A percentile compares a stretch with the other conserved stretches of the same genome.
Conservation (phyloP, 1,140 invertebrate species). For the Dreissena polymorpha region DNA sequence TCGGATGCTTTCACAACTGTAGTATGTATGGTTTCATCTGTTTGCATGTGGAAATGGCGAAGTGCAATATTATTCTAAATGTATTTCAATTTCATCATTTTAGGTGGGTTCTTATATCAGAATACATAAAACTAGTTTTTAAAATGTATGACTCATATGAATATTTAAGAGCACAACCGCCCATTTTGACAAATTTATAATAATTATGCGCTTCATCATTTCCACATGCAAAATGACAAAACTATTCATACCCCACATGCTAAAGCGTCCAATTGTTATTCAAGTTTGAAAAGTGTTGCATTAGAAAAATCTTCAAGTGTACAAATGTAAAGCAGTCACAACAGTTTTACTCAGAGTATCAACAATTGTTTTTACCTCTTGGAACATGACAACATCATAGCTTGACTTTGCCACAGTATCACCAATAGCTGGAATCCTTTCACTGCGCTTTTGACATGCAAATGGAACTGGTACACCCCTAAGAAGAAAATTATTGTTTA, state of each 20-base stretch:
- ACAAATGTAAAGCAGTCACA: background rate
- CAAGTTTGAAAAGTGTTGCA: too few relatives aligned
- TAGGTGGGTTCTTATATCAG: background rate
- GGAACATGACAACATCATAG: slow-evolving; percentile 93
- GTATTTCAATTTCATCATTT: background rate
- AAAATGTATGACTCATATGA: too few relatives aligned
- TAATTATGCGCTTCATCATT: background rate
- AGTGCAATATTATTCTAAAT: too few relatives aligned
- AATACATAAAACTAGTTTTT: background rate
- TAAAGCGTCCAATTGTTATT: too few relatives aligned
- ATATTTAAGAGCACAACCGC: too few relatives aligned
- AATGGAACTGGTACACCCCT: slow-evolving; percentile 89
- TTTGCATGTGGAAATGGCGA: too few relatives aligned
- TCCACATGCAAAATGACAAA: background rate
- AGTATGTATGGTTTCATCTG: too few relatives aligned
- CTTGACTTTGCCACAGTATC: slow-evolving; percentile 84
- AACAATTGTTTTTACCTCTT: slow-evolving; percentile 85
- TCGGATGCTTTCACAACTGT: too few relatives aligned
- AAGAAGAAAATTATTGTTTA: slow-evolving; percentile 61
- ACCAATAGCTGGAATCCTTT: slow-evolving; percentile 90
- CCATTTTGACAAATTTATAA: background rate
- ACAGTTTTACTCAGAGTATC: slow-evolving; percentile 1
- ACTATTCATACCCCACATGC: background rate
- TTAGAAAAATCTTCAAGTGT: too few relatives aligned
- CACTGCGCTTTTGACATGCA: slow-evolving; percentile 84